Evolutionary conservation across 2,113 vertebrate genomes (phyloP).

Genomic region (Anolis sagrei): DNA sequence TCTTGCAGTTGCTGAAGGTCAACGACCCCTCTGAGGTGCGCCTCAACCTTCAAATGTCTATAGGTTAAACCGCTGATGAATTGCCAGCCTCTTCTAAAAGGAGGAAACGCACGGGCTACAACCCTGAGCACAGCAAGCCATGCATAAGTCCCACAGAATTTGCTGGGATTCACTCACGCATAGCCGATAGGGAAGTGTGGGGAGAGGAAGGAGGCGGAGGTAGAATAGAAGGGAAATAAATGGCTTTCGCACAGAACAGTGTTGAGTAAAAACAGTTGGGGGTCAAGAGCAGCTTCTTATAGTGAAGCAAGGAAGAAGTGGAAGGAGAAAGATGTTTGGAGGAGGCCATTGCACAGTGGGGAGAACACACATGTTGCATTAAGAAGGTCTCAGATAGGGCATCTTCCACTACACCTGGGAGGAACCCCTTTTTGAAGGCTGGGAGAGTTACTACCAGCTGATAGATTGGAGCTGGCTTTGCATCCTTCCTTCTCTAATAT

Average conservation of each 20-base stretch:
- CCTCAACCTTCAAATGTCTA: constrained; percentile 79
- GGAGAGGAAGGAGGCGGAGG: not conserved
- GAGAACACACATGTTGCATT: not conserved
- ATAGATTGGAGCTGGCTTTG: not conserved
- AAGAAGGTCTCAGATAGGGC: not conserved
- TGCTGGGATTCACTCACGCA: not conserved
- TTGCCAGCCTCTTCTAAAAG: constrained; percentile 67
- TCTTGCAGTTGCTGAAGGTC: constrained; percentile 80
- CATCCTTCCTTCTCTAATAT: too few relatives aligned
- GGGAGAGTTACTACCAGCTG: not conserved
- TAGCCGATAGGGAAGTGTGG: not conserved
- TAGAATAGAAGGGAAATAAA: not conserved
- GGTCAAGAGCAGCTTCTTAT: not conserved
- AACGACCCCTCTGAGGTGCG: constrained; percentile 79
- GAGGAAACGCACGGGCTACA: constrained; percentile 46
- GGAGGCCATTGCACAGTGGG: not conserved
- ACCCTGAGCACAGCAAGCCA: too few relatives aligned
- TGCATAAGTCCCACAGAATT: constrained; percentile 5
- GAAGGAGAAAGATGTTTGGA: not conserved
- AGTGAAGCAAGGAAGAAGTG: not conserved
- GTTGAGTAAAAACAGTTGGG: not conserved
- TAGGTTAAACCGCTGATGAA: constrained; percentile 82
- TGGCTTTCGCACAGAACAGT: not conserved
- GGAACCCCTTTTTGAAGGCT: not conserved
- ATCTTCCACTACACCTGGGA: not conserved